Evolutionary conservation across 2,888 invertebrate species (phyloP).

Genomic region (Atethmia centrago): DNA sequence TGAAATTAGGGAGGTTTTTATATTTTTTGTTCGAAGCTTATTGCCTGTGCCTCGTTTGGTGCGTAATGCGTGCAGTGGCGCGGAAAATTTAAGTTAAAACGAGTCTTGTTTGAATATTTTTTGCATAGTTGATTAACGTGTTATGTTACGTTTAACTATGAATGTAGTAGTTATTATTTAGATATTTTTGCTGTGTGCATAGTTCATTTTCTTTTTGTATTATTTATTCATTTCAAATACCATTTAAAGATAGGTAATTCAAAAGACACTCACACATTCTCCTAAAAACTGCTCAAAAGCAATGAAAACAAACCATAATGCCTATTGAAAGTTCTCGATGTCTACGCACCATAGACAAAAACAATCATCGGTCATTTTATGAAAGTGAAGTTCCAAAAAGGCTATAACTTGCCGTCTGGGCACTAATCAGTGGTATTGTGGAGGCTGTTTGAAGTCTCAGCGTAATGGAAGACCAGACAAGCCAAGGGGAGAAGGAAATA

Average conservation of each 20-base stretch:
- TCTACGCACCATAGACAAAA: conserved; percentile 41
- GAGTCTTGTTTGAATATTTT: background rate
- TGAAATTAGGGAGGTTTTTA: conserved; percentile 48
- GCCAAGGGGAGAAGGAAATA: conserved; percentile 84
- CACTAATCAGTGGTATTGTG: conserved; percentile 85
- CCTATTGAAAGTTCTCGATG: background rate
- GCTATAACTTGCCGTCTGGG: conserved; percentile 63
- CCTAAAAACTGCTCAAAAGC: background rate
- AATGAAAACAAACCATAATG: background rate
- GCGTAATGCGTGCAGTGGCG: conserved; percentile 42
- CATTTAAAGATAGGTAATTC: background rate
- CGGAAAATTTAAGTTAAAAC: conserved; percentile 39
- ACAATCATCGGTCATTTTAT: conserved; percentile 61
- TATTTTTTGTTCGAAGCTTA: conserved; percentile 32
- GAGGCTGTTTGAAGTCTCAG: conserved; percentile 82
- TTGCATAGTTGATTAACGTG: background rate
- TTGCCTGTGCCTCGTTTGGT: conserved; percentile 41
- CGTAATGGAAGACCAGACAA: conserved; percentile 86
- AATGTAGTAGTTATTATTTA: background rate
- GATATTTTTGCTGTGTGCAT: background rate
- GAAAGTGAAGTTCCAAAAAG: conserved; percentile 60
- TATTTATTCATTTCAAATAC: background rate
- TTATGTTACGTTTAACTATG: background rate
- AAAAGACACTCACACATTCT: background rate
- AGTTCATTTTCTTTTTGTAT: background rate